Percentiles rank a stretch among this genome's conserved stretches.
phyloP scores from a whole-genome alignment of 2,113 vertebrate species.

The Gobius niger region DNA sequence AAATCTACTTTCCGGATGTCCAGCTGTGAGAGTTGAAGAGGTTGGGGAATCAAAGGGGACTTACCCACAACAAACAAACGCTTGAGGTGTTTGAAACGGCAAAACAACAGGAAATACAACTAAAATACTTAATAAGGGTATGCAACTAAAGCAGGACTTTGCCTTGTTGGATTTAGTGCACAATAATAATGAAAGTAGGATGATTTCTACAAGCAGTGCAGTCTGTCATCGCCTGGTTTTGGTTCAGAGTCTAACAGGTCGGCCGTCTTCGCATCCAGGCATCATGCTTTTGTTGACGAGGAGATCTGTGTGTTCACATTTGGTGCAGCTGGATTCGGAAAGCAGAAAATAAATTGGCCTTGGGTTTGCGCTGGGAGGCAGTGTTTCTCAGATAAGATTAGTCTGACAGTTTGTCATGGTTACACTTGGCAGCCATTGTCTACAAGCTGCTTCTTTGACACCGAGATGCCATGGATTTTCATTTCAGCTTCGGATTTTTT shows the following conservation, averaged over 20 bases:
- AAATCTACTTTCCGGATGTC: not conserved
- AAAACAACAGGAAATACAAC: not conserved
- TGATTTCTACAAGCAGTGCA: no score
- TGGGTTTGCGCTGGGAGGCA: not conserved
- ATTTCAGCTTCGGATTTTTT: not conserved
- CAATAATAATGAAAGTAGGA: no score
- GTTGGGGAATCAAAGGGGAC: not conserved
- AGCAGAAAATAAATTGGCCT: conserved; percentile 5
- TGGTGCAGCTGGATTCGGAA: not conserved
- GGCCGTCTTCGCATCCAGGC: not conserved
- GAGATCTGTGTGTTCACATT: not conserved
- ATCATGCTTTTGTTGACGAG: not conserved
- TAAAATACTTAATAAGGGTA: not conserved
- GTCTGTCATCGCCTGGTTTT: no score
- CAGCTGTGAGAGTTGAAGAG: not conserved
- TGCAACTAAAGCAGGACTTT: no score
- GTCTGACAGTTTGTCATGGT: conserved; percentile 2
- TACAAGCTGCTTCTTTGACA: conserved; percentile 2
- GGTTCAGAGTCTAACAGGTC: not conserved
- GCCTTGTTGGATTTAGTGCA: no score
- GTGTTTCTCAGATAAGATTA: conserved; percentile 6
- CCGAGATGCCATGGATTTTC: not conserved
- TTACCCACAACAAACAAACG: conserved; percentile 2
- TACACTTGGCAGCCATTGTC: conserved; percentile 11
- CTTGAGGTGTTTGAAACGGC: not conserved